Evolutionary conservation across 1,140 invertebrate species (phyloP), one percentile per base, ranked within the genome.

Genomic region (Coptotermes formosanus): DNA sequence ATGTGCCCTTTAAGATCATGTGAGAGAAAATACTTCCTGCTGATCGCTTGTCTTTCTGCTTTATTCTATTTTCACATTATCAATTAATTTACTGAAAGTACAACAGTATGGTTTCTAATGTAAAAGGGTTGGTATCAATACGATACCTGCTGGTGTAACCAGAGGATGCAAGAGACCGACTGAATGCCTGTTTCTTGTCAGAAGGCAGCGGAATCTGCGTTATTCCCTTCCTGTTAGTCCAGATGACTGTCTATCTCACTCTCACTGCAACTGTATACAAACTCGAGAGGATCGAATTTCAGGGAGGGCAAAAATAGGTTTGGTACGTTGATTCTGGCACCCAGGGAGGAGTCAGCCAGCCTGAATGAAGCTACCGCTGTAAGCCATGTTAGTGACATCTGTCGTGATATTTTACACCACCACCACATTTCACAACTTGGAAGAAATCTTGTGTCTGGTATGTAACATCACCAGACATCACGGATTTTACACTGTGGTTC

Each of bases 351-450:
- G 59, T 21, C 19, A 64, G 59, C 59, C 59, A 23, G 21, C 59
- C 38, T 38, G 59, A 19, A 23, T 19, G 7, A 7, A 19, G 59
- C 59, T 23, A 64, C 59, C 19, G 59, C 59, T 1, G n/a, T 30
- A 9, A 75, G 64, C 25, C n/a, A 75, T 30, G 64, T 6, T 30
- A 30, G 25, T 14, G 64, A 75, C 64, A 75, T 75, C 64, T 75
- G 64, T 25, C 64, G 64, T 75, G 64, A 75, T n/a, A 75, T 12
- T 75, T 75, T 75, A 75, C 64, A 75, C 64, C 25, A 75, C n/a
- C 25, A 75, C n/a, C 64, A 30, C 25, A 75, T 75, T 75, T 75
- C 64, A 75, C 64, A 75, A 75, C 59, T 16, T 48, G n/a, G n/a
- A 25, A 25, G 64, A 25, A 75, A 75, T 75, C 64, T 75, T 59